phyloP scores from a whole-genome alignment of 1,140 invertebrate genomes.

The Sycophaga agraensis region DNA sequence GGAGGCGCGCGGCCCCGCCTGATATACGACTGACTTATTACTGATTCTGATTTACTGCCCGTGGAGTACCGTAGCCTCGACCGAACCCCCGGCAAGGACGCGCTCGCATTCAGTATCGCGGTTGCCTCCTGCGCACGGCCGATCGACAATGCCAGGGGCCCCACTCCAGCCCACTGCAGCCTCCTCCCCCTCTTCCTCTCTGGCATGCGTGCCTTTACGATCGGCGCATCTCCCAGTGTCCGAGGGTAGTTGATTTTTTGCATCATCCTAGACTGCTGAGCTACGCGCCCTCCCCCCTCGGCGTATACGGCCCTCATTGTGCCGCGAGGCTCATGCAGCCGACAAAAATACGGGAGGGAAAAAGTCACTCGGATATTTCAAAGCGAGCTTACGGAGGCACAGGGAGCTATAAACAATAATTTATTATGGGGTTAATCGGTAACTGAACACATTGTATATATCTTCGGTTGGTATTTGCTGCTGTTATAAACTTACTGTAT shows the following conservation, averaged over 20 bases:
- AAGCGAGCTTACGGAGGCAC: neutral
- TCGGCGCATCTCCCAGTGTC: neutral
- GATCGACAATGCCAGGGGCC: too few relatives aligned
- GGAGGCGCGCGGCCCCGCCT: conserved; percentile 2
- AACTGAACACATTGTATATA: neutral
- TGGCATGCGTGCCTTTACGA: conserved; percentile 8
- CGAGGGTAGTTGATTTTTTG: conserved; percentile 12
- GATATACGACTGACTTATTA: conserved; percentile 33
- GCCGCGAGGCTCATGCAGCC: too few relatives aligned
- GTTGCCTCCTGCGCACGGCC: neutral
- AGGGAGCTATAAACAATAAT: neutral
- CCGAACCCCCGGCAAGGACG: neutral
- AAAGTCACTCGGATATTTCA: conserved; percentile 8
- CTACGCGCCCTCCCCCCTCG: neutral
- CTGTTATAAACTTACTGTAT: neutral
- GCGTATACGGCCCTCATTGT: too few relatives aligned
- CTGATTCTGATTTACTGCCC: conserved; percentile 32
- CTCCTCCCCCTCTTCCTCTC: too few relatives aligned
- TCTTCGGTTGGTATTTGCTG: neutral
- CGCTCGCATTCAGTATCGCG: neutral
- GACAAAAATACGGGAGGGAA: too few relatives aligned
- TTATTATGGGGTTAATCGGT: conserved; percentile 11
- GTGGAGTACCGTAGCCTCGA: neutral
- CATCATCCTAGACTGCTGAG: neutral
- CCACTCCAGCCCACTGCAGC: too few relatives aligned